Conservation (phyloP, 2,888 invertebrate genomes). For the Mesorhabditis spiculigera region DNA sequence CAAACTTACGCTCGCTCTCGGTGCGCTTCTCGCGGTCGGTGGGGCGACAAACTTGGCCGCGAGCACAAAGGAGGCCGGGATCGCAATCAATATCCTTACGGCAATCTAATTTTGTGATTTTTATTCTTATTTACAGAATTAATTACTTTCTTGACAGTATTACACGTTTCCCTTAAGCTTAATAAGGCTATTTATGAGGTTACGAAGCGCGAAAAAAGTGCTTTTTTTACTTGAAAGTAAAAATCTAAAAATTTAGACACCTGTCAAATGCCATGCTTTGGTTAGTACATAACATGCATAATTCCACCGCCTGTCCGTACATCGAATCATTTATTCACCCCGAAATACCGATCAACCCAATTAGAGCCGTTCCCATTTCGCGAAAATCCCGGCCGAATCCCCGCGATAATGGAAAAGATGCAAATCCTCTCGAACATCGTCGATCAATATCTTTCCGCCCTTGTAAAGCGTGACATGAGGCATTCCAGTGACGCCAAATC, state of each 20-base stretch:
- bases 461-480: neutral
- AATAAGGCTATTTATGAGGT: no score
- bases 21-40: neutral
- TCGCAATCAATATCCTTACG: neutral
- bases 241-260: neutral
- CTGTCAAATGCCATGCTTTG: no score
- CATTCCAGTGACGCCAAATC: neutral
- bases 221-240: neutral
- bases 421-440: constrained; percentile 1
- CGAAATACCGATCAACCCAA: neutral
- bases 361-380: constrained; percentile 1
- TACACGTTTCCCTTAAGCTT: no score
- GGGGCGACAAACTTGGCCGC: neutral
- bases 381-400: neutral
- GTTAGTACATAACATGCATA: no score
- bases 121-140: neutral
- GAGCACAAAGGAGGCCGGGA: neutral
- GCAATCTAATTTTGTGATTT: constrained; percentile 3
- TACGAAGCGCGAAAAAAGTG: no score
- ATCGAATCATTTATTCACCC: no score
- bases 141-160: neutral
- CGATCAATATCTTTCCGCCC: neutral
- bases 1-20: neutral
- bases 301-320: no score
- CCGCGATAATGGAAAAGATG: neutral